A percentile compares a stretch with the other conserved stretches of the same genome.
Evolutionary conservation across 1,140 invertebrate genomes (phyloP).

Genomic region (Anagrus nilaparvatae): DNA sequence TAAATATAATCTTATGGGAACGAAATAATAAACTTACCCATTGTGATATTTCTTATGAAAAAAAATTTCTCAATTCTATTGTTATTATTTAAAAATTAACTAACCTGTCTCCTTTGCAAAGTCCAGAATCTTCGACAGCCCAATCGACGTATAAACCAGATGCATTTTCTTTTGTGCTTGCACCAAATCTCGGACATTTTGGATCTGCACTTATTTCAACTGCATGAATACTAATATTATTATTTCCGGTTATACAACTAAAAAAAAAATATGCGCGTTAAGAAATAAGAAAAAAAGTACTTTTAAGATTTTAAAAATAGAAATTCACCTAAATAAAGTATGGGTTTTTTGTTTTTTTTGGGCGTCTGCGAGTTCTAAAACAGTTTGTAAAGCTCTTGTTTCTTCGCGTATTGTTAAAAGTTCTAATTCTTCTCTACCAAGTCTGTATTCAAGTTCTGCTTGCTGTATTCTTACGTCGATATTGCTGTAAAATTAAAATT

Average conservation of each 20-base stretch:
- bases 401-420: constrained; percentile 74
- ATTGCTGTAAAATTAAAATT: constrained; percentile 50
- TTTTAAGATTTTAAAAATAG: background rate
- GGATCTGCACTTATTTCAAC: constrained; percentile 56
- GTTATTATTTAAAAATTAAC: no score
- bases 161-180: constrained; percentile 45
- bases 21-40: constrained; percentile 33
- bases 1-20: no score
- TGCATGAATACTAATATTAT: constrained; percentile 48
- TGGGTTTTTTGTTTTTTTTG: constrained; percentile 38
- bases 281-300: background rate
- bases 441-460: constrained; percentile 78
- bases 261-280: constrained; percentile 9
- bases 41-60: no score
- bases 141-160: constrained; percentile 61
- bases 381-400: constrained; percentile 63
- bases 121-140: constrained; percentile 61
- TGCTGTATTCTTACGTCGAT: constrained; percentile 83
- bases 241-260: constrained; percentile 44
- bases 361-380: constrained; percentile 60
- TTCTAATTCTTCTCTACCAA: constrained; percentile 78
- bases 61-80: no score
- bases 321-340: constrained; percentile 55
- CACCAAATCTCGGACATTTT: constrained; percentile 53
- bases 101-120: constrained; percentile 67